Percentiles rank a stretch among this genome's conserved stretches.
Conservation (phyloP, 92 coral and sea anemone species). For the Anthopleura xanthogrammica region DNA sequence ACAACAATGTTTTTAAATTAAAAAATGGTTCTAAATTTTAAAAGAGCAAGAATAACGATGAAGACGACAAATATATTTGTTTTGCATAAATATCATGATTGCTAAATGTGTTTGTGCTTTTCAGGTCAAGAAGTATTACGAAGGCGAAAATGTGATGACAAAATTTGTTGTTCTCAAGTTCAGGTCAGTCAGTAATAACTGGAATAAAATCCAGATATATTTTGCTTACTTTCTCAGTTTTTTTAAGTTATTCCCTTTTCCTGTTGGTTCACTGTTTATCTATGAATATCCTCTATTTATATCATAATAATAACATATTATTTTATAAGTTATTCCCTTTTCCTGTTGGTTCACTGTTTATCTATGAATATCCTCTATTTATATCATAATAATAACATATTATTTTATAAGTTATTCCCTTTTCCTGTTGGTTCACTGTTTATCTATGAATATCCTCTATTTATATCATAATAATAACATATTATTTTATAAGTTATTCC, state of each 20-base stretch:
- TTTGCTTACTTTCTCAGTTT: too few species aligned
- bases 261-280: neutral
- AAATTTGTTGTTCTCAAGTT: neutral
- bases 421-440: neutral
- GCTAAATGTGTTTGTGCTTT: neutral
- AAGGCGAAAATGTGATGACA: neutral
- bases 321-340: neutral
- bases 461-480: too few species aligned
- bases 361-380: neutral
- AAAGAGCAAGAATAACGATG: too few species aligned
- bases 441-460: neutral
- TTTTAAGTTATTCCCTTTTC: neutral
- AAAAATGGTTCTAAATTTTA: too few species aligned
- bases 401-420: neutral
- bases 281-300: neutral
- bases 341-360: neutral
- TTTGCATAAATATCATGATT: too few species aligned
- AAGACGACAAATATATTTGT: too few species aligned
- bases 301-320: neutral
- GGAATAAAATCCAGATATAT: neutral
- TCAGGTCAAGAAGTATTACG: slow-evolving; percentile 13
- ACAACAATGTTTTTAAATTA: too few species aligned
- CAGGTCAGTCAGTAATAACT: neutral
- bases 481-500: neutral
- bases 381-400: too few species aligned